A percentile compares a stretch with the other conserved stretches of the same genome.
These are phyloP conservation scores for Eulemur rubriventer DNA, from an alignment of 2,797 vertebrate genomes.

Conservation along the genomic window DNA sequence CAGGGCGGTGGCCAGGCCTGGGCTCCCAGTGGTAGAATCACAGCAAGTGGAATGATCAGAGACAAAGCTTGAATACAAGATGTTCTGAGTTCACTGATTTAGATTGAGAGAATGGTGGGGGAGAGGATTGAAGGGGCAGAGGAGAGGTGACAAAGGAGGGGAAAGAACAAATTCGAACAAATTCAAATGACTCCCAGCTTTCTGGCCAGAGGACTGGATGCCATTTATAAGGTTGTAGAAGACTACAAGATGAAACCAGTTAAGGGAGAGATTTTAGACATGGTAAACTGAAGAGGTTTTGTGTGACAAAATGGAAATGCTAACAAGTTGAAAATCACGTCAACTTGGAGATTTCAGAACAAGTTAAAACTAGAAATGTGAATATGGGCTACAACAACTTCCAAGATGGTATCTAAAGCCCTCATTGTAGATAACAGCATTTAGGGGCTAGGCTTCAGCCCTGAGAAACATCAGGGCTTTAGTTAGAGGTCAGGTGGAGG, in stretches of 20 bases:
- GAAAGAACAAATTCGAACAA: background rate
- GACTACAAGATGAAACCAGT: background rate
- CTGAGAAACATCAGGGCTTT: background rate
- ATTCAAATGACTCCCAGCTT: rapidly evolving
- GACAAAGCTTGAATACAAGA: background rate
- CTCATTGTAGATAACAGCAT: background rate
- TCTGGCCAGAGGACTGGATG: background rate
- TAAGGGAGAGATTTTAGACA: background rate
- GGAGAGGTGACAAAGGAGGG: background rate
- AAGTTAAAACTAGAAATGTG: background rate
- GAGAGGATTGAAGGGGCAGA: background rate
- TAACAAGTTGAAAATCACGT: background rate
- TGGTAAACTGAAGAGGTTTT: background rate
- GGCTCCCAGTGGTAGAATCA: background rate
- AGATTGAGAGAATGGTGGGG: too few species aligned
- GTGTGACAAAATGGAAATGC: background rate
- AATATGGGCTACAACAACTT: background rate
- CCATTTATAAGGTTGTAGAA: background rate
- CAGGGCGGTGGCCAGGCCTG: too few species aligned
- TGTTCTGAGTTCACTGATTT: background rate
- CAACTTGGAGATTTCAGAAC: background rate
- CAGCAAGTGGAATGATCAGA: background rate
- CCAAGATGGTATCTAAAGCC: background rate
- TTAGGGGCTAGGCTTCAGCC: background rate
- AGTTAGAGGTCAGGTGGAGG: background rate